Conservation (phyloP, 2,888 invertebrate genomes). For the Eristalinus sepulchralis region DNA sequence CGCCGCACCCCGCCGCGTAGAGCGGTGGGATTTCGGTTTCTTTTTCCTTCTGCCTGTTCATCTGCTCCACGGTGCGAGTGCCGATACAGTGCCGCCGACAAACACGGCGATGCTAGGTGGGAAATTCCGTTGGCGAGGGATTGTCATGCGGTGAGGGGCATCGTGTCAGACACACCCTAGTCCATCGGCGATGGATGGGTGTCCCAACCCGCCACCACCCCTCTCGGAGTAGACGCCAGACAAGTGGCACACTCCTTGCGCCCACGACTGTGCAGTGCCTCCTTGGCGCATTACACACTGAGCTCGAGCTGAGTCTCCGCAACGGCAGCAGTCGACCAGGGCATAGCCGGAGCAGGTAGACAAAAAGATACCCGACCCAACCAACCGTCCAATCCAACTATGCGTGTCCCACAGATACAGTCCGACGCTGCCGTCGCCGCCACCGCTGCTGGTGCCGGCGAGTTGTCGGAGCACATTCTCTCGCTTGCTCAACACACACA, state of each 20-base stretch:
- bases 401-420: conserved; percentile 55
- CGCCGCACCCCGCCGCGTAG: background rate
- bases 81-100: conserved; percentile 42
- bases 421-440: background rate
- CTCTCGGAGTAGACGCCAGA: background rate
- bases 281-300: conserved; percentile 50
- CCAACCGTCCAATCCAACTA: conserved; percentile 50
- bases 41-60: conserved; percentile 22
- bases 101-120: conserved; percentile 5
- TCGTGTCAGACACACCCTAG: background rate
- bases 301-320: conserved; percentile 49
- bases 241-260: background rate
- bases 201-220: background rate
- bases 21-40: conserved; percentile 4
- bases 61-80: conserved; percentile 26
- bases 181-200: background rate
- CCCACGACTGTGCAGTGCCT: conserved; percentile 32
- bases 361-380: conserved; percentile 37
- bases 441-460: conserved; percentile 3
- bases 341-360: conserved; percentile 58
- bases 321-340: conserved; percentile 37
- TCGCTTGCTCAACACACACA: conserved; percentile 31
- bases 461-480: conserved; percentile 38
- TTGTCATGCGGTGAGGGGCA: background rate
- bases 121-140: background rate